Conservation (phyloP, 2,797 vertebrate species). For the Spinibarbus caldwelli region DNA sequence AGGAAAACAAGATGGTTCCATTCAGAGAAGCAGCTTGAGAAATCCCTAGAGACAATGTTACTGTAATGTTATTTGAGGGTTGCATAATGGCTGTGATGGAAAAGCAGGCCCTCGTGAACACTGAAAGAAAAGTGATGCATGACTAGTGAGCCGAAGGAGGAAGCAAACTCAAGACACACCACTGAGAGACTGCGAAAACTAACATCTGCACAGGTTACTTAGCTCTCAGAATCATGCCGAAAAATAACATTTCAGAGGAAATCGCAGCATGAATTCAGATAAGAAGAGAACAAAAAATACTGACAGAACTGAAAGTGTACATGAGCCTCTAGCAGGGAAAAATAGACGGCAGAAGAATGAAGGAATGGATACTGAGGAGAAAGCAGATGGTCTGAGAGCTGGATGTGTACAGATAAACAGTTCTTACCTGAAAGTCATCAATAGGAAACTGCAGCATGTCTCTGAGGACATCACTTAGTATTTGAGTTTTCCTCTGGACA, state of each 20-base stretch:
- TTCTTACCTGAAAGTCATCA: conserved; percentile 93
- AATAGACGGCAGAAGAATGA: neutral
- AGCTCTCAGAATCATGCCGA: neutral
- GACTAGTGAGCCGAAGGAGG: neutral
- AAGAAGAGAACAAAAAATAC: neutral
- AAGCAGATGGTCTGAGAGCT: conserved; percentile 9
- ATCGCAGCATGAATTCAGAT: neutral
- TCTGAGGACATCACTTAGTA: conserved; percentile 90
- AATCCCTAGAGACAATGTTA: conserved; percentile 27
- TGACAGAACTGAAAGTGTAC: neutral
- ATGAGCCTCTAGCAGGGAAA: neutral
- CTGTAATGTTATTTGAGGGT: conserved; percentile 17
- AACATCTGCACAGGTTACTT: conserved; percentile 37
- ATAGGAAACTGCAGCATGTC: conserved; percentile 97
- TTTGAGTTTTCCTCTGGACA: conserved; percentile 94
- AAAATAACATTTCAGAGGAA: conserved; percentile 5
- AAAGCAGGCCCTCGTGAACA: neutral
- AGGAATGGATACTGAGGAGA: neutral
- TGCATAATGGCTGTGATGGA: conserved; percentile 1
- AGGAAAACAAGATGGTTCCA: conserved; percentile 29
- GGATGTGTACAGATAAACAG: neutral
- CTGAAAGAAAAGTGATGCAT: conserved; percentile 17
- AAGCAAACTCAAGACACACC: conserved; percentile 17
- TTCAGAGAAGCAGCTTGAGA: conserved; percentile 21
- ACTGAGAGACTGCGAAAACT: neutral